Evolutionary conservation across 2,888 invertebrate genomes (phyloP).

Genomic region (Heliconius ismenius): DNA sequence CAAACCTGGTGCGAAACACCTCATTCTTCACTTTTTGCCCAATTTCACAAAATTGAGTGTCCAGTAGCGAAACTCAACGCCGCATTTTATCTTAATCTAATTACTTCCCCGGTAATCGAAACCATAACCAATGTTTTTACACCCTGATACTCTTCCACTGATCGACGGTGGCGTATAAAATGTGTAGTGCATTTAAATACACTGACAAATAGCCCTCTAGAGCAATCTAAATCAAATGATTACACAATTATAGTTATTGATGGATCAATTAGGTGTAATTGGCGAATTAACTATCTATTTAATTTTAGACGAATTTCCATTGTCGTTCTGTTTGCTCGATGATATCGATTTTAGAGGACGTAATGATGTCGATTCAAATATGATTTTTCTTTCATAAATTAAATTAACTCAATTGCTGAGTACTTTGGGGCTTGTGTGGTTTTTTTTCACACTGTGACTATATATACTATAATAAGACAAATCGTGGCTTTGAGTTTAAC

Average conservation of each 20-base stretch:
- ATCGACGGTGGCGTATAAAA: background rate
- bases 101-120: background rate
- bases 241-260: conserved; percentile 18
- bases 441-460: background rate
- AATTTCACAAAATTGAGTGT: background rate
- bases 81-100: background rate
- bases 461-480: background rate
- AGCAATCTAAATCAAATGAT: conserved; percentile 20
- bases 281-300: conserved; percentile 2
- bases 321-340: background rate
- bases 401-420: too few relatives aligned
- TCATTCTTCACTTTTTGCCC: background rate
- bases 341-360: background rate
- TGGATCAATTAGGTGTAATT: conserved; percentile 14
- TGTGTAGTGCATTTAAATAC: background rate
- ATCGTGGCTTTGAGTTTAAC: background rate
- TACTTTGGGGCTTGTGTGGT: too few relatives aligned
- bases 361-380: too few relatives aligned
- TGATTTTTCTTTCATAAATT: too few relatives aligned
- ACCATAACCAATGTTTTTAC: background rate
- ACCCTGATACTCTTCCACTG: background rate
- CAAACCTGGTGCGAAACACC: background rate
- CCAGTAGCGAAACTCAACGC: background rate
- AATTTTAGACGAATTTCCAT: background rate
- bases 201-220: conserved; percentile 6